phyloP scores from a whole-genome alignment of 1,140 invertebrate species.

The Pogonomyrmex barbatus region DNA sequence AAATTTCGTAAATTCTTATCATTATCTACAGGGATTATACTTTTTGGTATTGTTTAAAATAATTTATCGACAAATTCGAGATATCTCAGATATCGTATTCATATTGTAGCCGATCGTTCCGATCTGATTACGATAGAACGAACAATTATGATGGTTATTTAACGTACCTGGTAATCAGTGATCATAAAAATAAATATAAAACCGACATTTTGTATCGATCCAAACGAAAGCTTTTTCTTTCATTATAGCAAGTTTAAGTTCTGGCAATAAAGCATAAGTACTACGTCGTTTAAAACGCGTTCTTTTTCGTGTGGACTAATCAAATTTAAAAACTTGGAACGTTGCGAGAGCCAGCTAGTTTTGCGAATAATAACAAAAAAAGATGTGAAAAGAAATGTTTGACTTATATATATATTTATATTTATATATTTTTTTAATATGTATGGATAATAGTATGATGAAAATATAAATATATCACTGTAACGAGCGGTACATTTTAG shows the following conservation, averaged over 20 bases:
- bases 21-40: constrained; percentile 5
- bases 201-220: constrained; percentile 75
- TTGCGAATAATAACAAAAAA: neutral
- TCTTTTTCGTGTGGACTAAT: constrained; percentile 58
- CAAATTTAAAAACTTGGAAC: constrained; percentile 52
- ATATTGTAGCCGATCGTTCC: constrained; percentile 75
- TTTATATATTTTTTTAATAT: neutral
- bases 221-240: constrained; percentile 44
- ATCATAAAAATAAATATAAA: constrained; percentile 82
- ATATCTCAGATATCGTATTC: constrained; percentile 48
- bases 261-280: constrained; percentile 73
- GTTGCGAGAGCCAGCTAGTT: neutral
- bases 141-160: constrained; percentile 78
- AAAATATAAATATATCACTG: constrained; percentile 18
- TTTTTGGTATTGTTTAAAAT: constrained; percentile 17
- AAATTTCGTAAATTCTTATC: constrained; percentile 5
- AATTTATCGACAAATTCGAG: constrained; percentile 1
- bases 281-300: constrained; percentile 68
- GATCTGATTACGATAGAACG: constrained; percentile 78
- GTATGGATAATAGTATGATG: neutral
- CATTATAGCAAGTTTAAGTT: constrained; percentile 76
- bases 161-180: constrained; percentile 81
- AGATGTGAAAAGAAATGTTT: neutral
- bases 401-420: neutral
- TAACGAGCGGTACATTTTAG: neutral